A percentile compares a stretch with the other conserved stretches of the same genome.
These are phyloP conservation scores for Hydractinia echinata DNA, from an alignment of 30 jellyfish, hydroid and myxozoan genomes.

Conservation along the genomic window DNA sequence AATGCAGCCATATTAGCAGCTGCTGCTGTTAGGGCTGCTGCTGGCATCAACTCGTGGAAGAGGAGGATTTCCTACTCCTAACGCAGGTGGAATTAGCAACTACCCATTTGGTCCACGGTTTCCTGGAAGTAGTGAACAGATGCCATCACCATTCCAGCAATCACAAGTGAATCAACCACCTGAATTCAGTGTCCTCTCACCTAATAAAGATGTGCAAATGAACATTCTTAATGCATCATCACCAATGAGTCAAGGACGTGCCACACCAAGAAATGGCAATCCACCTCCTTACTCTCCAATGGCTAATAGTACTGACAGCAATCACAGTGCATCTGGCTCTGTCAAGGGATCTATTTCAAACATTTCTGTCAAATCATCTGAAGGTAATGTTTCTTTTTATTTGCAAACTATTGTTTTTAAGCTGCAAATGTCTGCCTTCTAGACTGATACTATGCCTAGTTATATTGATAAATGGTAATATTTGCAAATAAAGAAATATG, in stretches of 20 bases:
- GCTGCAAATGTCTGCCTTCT: too few species aligned
- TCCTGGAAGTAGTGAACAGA: constrained; percentile 52
- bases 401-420: too few species aligned
- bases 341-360: constrained; percentile 36
- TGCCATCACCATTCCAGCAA: constrained; percentile 61
- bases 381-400: too few species aligned
- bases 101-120: constrained; percentile 65
- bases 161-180: constrained; percentile 45
- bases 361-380: not conserved
- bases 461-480: too few species aligned
- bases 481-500: too few species aligned
- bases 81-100: constrained; percentile 56
- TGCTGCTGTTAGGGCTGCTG: constrained; percentile 92
- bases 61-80: constrained; percentile 57
- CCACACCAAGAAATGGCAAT: constrained; percentile 61
- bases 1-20: constrained; percentile 98
- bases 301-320: constrained; percentile 34
- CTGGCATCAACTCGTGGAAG: constrained; percentile 82
- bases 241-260: constrained; percentile 22
- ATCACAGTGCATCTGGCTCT: constrained; percentile 44
- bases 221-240: constrained; percentile 52
- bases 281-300: constrained; percentile 66
- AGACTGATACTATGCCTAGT: too few species aligned
- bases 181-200: constrained; percentile 38
- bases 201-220: constrained; percentile 27